phyloP scores from a whole-genome alignment of 2,113 vertebrate genomes.

The Theropithecus gelada region DNA sequence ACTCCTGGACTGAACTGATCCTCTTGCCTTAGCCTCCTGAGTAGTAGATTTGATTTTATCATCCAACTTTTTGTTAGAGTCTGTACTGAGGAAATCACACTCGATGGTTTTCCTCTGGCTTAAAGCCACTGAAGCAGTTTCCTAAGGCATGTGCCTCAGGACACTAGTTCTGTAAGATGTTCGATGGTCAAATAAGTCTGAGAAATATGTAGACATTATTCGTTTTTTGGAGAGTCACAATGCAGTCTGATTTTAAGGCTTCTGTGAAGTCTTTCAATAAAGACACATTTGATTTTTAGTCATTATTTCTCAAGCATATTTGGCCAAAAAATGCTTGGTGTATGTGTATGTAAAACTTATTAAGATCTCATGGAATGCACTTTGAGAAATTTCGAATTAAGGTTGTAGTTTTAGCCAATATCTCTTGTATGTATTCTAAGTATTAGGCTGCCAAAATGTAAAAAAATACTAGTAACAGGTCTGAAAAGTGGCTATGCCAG shows the following conservation, averaged over 20 bases:
- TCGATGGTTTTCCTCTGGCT: neutral
- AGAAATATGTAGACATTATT: neutral
- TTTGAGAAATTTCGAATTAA: slow-evolving; percentile 25
- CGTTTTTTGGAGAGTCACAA: neutral
- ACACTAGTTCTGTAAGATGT: neutral
- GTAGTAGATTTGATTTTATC: neutral
- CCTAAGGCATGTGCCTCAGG: neutral
- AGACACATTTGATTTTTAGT: neutral
- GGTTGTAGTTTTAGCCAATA: neutral
- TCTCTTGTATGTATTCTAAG: neutral
- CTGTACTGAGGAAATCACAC: neutral
- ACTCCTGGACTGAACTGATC: too few species aligned
- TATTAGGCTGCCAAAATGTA: neutral
- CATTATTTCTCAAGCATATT: neutral
- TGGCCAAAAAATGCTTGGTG: neutral
- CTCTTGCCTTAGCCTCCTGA: too few species aligned
- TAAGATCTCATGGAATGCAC: neutral
- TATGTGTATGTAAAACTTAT: neutral
- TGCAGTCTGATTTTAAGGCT: neutral
- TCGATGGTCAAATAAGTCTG: neutral
- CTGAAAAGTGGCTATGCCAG: neutral
- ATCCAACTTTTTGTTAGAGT: neutral
- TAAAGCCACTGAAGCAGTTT: neutral
- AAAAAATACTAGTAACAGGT: neutral
- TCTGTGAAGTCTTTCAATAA: neutral